Evolutionary conservation across 2,888 invertebrate genomes (phyloP), one percentile per base, ranked within the genome.

Genomic region (Xestia rhomboidea): DNA sequence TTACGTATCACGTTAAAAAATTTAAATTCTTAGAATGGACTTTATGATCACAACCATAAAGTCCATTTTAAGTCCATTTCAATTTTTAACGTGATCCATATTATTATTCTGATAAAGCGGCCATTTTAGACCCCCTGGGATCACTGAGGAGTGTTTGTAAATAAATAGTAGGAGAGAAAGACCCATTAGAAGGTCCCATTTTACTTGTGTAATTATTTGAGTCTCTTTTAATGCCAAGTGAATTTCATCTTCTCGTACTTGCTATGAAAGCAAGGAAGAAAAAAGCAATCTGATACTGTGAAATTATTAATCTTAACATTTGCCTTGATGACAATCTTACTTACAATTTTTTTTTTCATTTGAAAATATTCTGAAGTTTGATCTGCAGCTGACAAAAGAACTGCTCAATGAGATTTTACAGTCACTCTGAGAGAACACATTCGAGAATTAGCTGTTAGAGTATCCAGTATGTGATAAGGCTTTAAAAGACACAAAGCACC

Each of bases 131-230:
- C n/a, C n/a, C n/a, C 21, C 64, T 73, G 60, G 68, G 60, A 63
- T 80, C 44, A 67, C 54, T 49, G 30, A n/a, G 34, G 13, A 73
- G n/a, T 73, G 49, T 81, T 83, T 69, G 73, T 82, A 83, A 81
- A 83, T 73, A 85, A 72, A 68, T 27, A 66, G n/a, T 46, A 34
- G 34, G 3, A 46, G 11, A 73, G 44, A 44, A 46, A 21, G 62
- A 46, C n/a, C n/a, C n/a, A n/a, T 24, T 62, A 34, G 15, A 3
- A 66, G 60, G 15, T 66, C 2, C 18, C 18, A 49, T n/a, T 18
- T 62, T 62, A 62, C 30, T 60, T 49, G 10, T 18, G n/a, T 15
- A 21, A 18, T 41, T 73, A 27, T 24, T 69, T 13, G 34, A 38
- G 27, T 21, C 11, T 41, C 15, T 57, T n/a, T 57, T n/a, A 10